phyloP scores from a whole-genome alignment of 1,140 invertebrate genomes.

The Marisa cornuarietis region DNA sequence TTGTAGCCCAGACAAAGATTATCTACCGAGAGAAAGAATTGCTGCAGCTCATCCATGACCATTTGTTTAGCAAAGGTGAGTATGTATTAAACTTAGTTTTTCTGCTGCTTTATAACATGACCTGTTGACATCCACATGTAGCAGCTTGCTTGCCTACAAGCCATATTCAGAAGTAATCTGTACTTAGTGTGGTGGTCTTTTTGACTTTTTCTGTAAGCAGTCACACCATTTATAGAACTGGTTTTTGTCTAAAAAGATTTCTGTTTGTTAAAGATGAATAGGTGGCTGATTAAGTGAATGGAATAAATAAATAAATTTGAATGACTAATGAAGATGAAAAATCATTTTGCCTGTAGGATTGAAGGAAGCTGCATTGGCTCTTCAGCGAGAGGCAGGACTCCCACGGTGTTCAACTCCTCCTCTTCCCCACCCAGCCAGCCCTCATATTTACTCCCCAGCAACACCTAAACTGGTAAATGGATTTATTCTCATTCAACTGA shows the following conservation, averaged over 20 bases:
- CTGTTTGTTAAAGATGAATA: too few relatives aligned
- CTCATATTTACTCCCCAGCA: slow-evolving; percentile 44
- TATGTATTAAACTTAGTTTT: neutral
- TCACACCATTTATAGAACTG: too few relatives aligned
- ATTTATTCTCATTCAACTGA: too few relatives aligned
- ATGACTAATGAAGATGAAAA: too few relatives aligned
- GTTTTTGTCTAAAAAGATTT: too few relatives aligned
- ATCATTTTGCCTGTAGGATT: slow-evolving; percentile 35
- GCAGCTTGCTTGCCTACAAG: too few relatives aligned
- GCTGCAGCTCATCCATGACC: slow-evolving; percentile 89
- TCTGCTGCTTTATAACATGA: neutral
- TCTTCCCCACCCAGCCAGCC: slow-evolving; percentile 40
- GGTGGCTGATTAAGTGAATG: too few relatives aligned
- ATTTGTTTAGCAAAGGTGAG: slow-evolving; percentile 80
- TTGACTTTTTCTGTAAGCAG: too few relatives aligned
- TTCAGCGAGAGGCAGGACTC: slow-evolving; percentile 82
- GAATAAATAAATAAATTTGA: too few relatives aligned
- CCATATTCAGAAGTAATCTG: too few relatives aligned
- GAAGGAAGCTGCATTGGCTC: slow-evolving; percentile 72
- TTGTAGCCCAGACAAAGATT: slow-evolving; percentile 95
- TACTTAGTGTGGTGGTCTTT: too few relatives aligned
- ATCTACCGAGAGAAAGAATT: slow-evolving; percentile 93
- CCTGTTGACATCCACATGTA: too few relatives aligned
- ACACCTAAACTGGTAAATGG: slow-evolving; percentile 47
- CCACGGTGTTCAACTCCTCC: slow-evolving; percentile 52